Evolutionary conservation across 53 echinoderm and acorn worm species (phyloP), one percentile per base, ranked within the genome.

Genomic region (Antedon mediterranea): DNA sequence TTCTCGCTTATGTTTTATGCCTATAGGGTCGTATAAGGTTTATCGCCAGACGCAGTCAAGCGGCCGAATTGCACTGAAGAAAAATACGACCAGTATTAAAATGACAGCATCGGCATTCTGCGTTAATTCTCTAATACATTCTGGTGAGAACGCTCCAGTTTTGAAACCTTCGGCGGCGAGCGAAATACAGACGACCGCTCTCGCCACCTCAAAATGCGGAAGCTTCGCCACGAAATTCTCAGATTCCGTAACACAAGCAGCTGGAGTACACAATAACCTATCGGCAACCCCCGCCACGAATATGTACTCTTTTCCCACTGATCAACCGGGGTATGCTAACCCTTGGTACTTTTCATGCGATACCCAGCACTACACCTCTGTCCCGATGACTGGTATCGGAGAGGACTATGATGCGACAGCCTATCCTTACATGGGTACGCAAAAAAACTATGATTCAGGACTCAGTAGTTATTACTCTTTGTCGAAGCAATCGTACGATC

Each of bases 121-220:
- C 77, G 95, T 94, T 83, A 94, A 94, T 91, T 94, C 95, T 73
- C 75, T 94, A 91, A 91, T 94, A 85, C 91, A 90, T 87, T 87
- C 91, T 77, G 91, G 85, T 73, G 95, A 94, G 78, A 89, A 81
- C 79, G 94, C 78, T 42, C 74, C 79, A 31, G 79, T 86, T 34
- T 89, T 83, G 76, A 80, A 84, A 71, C 81, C 85, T 28, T 43
- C 85, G 31, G 78, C 83, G 72, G 82, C 85, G 74, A 75, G 75
- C 32, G 84, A 85, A 23, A 78, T 85, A 3, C 88, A 88, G 72
- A 84, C 84, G 32, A 74, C 88, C 8, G 86, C 78, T 34, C 78
- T 81, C 30, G 81, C 78, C 43, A 79, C 75, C 74, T 74, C 88
- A 71, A 88, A 91, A 83, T 88, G 85, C 29, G 78, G 83, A 30